phyloP scores from a whole-genome alignment of 1,140 invertebrate species.

The Drosophila triauraria region DNA sequence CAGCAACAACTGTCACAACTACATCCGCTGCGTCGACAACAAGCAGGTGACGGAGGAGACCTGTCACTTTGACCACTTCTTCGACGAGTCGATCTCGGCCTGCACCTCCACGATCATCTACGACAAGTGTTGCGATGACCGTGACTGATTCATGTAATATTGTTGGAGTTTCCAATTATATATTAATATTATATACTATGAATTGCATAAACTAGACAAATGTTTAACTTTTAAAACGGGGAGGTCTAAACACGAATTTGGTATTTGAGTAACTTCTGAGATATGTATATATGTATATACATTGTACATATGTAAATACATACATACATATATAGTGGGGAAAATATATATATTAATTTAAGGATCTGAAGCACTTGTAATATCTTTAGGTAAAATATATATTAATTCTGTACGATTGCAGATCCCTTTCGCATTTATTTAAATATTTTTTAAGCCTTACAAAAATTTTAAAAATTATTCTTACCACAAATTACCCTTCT shows the following conservation, averaged over 20 bases:
- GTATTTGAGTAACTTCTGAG: not conserved
- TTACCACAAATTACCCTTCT: too few relatives aligned
- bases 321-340: too few relatives aligned
- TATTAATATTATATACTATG: slow-evolving; percentile 13
- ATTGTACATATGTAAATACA: too few relatives aligned
- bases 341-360: too few relatives aligned
- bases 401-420: too few relatives aligned
- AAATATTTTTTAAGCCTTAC: too few relatives aligned
- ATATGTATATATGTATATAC: too few relatives aligned
- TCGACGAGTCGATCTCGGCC: slow-evolving; percentile 59
- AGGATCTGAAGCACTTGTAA: too few relatives aligned
- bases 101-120: slow-evolving; percentile 63
- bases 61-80: slow-evolving; percentile 69
- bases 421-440: too few relatives aligned
- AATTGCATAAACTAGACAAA: not conserved
- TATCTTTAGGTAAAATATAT: too few relatives aligned
- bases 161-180: slow-evolving; percentile 4
- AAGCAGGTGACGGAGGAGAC: slow-evolving; percentile 34
- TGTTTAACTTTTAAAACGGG: not conserved
- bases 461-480: too few relatives aligned
- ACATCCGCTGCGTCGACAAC: slow-evolving; percentile 55
- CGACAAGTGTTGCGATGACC: slow-evolving; percentile 67
- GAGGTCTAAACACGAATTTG: too few relatives aligned
- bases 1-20: slow-evolving; percentile 72
- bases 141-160: slow-evolving; percentile 29